Evolutionary conservation across 23 tunicate genomes (phyloP).

Genomic region (Halocynthia aurantium): DNA sequence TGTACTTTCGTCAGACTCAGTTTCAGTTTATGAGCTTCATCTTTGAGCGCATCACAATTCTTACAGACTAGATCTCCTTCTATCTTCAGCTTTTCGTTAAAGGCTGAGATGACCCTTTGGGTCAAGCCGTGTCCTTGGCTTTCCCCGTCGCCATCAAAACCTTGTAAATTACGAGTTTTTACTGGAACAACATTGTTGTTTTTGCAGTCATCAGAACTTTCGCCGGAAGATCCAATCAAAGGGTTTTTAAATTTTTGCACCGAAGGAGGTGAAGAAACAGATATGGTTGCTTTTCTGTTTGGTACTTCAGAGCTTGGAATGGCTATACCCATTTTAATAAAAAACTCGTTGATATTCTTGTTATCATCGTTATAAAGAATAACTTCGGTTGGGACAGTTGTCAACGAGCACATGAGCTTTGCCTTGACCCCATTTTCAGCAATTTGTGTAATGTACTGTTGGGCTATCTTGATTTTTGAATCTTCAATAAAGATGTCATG

Average conservation of each 20-base stretch:
- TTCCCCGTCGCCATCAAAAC: not conserved
- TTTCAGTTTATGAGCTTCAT: slow-evolving; percentile 1
- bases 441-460: not conserved
- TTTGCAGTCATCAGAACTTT: not conserved
- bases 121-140: not conserved
- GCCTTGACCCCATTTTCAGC: not conserved
- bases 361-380: slow-evolving; percentile 5
- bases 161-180: not conserved
- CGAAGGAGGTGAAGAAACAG: slow-evolving; percentile 4
- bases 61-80: not conserved
- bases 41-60: not conserved
- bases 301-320: not conserved
- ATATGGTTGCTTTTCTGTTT: not conserved
- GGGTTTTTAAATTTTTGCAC: slow-evolving; percentile 13
- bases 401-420: not conserved
- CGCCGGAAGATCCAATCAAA: not conserved
- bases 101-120: too few species aligned
- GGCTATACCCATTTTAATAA: slow-evolving; percentile 3
- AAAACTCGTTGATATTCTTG: not conserved
- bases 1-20: not conserved
- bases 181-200: not conserved
- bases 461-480: not conserved
- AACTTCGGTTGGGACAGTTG: not conserved
- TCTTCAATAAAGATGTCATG: slow-evolving; percentile 1
- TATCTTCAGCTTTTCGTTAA: not conserved